Evolutionary conservation across 2,113 vertebrate species (phyloP).

Genomic region (Erythrocebus patas): DNA sequence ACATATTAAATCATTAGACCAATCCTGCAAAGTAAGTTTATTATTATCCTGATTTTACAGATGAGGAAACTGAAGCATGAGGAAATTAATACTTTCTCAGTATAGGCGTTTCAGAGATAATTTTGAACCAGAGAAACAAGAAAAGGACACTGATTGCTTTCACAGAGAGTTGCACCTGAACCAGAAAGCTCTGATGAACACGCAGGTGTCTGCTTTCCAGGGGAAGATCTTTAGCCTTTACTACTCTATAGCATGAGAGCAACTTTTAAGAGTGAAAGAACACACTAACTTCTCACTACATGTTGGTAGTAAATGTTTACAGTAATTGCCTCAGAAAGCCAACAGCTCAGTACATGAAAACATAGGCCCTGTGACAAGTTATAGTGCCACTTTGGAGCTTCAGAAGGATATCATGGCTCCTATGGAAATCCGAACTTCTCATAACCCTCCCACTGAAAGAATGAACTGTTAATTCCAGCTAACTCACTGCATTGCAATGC

Average conservation of each 20-base stretch:
- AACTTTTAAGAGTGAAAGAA: background rate
- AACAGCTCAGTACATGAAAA: background rate
- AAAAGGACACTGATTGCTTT: background rate
- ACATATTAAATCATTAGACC: background rate
- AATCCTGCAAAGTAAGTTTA: background rate
- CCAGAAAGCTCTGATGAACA: no score
- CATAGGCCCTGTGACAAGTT: rapidly evolving
- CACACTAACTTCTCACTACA: background rate
- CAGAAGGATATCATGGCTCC: background rate
- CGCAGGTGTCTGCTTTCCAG: no score
- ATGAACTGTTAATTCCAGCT: rapidly evolving
- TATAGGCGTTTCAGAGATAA: background rate
- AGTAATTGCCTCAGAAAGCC: background rate
- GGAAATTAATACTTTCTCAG: background rate
- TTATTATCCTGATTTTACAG: background rate
- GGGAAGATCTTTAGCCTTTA: background rate
- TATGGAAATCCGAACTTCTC: rapidly evolving
- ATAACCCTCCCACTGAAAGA: background rate
- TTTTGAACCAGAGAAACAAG: background rate
- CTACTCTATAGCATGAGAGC: background rate
- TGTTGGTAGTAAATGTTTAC: background rate
- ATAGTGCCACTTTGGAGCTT: background rate
- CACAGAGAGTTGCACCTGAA: background rate
- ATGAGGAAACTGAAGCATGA: background rate
- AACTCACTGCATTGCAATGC: rapidly evolving